Evolutionary conservation across 64 coral and sea anemone species (phyloP).

Genomic region (Montipora capricornis): DNA sequence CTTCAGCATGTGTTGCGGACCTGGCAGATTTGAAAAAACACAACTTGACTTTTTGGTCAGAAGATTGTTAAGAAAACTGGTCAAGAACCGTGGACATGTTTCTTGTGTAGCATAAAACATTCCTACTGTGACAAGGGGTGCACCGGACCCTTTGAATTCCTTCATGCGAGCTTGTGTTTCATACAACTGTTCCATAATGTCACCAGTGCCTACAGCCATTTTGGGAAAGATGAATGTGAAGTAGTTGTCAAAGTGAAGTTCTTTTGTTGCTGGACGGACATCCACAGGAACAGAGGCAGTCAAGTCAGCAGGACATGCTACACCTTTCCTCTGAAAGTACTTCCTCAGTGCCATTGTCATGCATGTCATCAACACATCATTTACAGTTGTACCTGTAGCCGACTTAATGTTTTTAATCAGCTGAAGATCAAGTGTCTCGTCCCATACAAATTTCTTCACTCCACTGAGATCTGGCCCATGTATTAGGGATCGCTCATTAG

Average conservation of each 20-base stretch:
- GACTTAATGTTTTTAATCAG: slow-evolving; percentile 86
- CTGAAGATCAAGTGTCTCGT: slow-evolving; percentile 68
- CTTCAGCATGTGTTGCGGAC: slow-evolving; percentile 52
- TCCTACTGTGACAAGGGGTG: slow-evolving; percentile 63
- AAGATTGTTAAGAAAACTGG: slow-evolving; percentile 18
- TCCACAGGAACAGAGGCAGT: slow-evolving; percentile 85
- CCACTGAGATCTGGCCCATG: slow-evolving; percentile 84
- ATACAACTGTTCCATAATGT: slow-evolving; percentile 41
- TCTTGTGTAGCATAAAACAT: slow-evolving; percentile 55
- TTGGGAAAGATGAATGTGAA: slow-evolving; percentile 85
- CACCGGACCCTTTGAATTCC: slow-evolving; percentile 77
- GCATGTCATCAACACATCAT: slow-evolving; percentile 92
- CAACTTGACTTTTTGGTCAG: slow-evolving; percentile 68
- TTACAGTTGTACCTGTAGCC: slow-evolving; percentile 86
- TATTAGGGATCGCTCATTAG: slow-evolving; percentile 68
- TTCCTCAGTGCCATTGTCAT: slow-evolving; percentile 74
- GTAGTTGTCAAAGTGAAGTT: slow-evolving; percentile 71
- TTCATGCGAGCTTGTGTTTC: slow-evolving; percentile 89
- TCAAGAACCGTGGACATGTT: slow-evolving; percentile 64
- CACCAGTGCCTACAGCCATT: slow-evolving; percentile 61
- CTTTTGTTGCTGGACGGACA: slow-evolving; percentile 55
- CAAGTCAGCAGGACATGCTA: slow-evolving; percentile 72
- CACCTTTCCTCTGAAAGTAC: slow-evolving; percentile 84
- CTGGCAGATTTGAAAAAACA: slow-evolving; percentile 97
- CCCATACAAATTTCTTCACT: slow-evolving; percentile 89